Percentiles rank a stretch among this genome's conserved stretches.
phyloP scores from a whole-genome alignment of 2,113 vertebrate genomes.

The Mirounga angustirostris region DNA sequence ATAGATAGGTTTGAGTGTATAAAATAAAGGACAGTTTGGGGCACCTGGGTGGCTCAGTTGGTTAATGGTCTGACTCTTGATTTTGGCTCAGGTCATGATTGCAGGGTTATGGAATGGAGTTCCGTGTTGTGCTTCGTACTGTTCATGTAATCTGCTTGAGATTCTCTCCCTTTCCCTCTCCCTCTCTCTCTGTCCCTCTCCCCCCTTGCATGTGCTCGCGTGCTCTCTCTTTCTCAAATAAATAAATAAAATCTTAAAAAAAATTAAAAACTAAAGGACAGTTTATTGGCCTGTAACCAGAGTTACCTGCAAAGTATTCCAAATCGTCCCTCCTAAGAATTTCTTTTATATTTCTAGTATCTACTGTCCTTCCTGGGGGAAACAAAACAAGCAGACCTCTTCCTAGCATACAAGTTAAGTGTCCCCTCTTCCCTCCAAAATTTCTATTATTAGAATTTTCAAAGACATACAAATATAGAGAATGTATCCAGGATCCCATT shows the following conservation, averaged over 20 bases:
- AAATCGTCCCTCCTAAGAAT: not conserved
- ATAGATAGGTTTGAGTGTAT: not conserved
- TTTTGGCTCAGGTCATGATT: not conserved
- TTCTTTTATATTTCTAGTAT: slow-evolving; percentile 12
- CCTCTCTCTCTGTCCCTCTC: not conserved
- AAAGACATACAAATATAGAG: not conserved
- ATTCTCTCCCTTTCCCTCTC: not conserved
- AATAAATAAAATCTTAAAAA: not conserved
- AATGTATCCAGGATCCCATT: not conserved
- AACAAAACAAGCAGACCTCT: not conserved
- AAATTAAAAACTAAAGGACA: not conserved
- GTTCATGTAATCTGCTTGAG: not conserved
- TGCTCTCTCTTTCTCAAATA: not conserved
- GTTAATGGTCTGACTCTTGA: not conserved
- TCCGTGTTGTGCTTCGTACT: not conserved
- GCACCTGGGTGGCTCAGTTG: not conserved
- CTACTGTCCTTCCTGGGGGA: not conserved
- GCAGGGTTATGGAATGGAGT: not conserved
- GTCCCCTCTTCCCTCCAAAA: not conserved
- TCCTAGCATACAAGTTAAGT: not conserved
- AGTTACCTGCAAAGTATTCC: not conserved
- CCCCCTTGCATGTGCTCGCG: not conserved
- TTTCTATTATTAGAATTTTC: not conserved
- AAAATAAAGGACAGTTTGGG: not conserved
- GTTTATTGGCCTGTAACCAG: not conserved